These are phyloP conservation scores for Sceliomorpha sp. DNA, from an alignment of 2,888 invertebrate species.

Conservation along the genomic window DNA sequence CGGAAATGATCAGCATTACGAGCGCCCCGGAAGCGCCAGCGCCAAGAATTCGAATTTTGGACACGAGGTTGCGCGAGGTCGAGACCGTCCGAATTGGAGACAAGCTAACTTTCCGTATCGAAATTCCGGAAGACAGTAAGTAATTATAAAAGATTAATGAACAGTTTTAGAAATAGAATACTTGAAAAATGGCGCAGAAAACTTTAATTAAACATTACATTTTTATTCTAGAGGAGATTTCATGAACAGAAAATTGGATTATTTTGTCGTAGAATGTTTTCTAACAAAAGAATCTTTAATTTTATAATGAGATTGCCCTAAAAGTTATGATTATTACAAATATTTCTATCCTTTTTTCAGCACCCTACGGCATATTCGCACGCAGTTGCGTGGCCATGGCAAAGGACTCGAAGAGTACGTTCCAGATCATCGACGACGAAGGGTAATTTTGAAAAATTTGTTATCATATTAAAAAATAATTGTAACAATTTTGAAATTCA, in stretches of 20 bases:
- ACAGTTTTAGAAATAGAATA: too few species aligned
- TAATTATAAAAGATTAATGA: slow-evolving; percentile 57
- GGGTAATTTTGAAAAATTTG: slow-evolving; percentile 83
- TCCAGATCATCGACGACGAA: slow-evolving; percentile 97
- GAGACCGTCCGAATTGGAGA: slow-evolving; percentile 97
- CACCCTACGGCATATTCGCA: slow-evolving; percentile 97
- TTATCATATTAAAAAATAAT: slow-evolving; percentile 5
- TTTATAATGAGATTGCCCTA: too few species aligned
- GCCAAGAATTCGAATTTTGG: slow-evolving; percentile 95
- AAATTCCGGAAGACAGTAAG: slow-evolving; percentile 97
- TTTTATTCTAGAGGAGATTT: too few species aligned
- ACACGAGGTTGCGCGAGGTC: slow-evolving; percentile 92
- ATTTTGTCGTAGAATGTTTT: too few species aligned
- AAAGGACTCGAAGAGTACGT: slow-evolving; percentile 96
- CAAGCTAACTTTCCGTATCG: slow-evolving; percentile 96
- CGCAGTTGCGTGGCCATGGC: slow-evolving; percentile 98
- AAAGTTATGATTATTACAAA: too few species aligned
- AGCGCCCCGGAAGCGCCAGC: slow-evolving; percentile 97
- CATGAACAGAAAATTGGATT: too few species aligned
- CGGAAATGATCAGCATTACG: slow-evolving; percentile 97
- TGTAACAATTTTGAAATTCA: not conserved
- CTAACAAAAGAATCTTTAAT: too few species aligned
- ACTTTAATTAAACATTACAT: too few species aligned
- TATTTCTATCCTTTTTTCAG: slow-evolving; percentile 83
- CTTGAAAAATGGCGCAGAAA: too few species aligned